Evolutionary conservation across 2,797 vertebrate species (phyloP).

Genomic region (Corythornis leucogaster): DNA sequence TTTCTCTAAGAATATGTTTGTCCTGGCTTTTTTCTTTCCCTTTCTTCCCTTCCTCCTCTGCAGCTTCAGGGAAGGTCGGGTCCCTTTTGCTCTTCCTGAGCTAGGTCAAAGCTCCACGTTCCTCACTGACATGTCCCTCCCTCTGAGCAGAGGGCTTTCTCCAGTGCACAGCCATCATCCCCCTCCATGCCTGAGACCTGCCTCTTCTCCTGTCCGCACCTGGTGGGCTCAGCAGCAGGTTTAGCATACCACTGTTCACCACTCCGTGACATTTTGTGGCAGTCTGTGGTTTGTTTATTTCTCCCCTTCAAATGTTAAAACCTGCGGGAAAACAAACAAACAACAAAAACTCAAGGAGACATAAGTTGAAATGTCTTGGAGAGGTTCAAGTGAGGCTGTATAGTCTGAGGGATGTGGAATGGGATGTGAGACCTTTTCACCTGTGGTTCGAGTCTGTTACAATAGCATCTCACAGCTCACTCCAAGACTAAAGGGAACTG

Average conservation of each 20-base stretch:
- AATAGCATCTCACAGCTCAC: background rate
- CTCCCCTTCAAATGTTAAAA: background rate
- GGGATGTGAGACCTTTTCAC: constrained; percentile 19
- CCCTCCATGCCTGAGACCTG: background rate
- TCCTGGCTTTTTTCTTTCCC: constrained; percentile 3
- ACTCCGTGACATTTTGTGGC: background rate
- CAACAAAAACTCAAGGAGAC: background rate
- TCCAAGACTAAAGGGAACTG: background rate
- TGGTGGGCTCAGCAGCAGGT: background rate
- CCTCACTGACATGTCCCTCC: fast-evolving
- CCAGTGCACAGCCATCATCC: background rate
- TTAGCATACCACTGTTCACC: background rate
- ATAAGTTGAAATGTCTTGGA: background rate
- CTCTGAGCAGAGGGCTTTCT: background rate
- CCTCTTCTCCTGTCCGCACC: background rate
- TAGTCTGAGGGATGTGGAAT: background rate
- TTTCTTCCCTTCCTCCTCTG: constrained; percentile 10
- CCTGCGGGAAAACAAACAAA: too few species aligned
- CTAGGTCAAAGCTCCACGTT: background rate
- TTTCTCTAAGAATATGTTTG: constrained; percentile 7
- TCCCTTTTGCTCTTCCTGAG: background rate
- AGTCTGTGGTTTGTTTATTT: background rate
- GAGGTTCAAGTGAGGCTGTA: background rate
- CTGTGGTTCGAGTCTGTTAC: background rate
- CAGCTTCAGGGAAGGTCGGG: background rate